Percentiles rank a stretch among this genome's conserved stretches.
Evolutionary conservation across 2,113 vertebrate species (phyloP).

Genomic region (Athene cunicularia): DNA sequence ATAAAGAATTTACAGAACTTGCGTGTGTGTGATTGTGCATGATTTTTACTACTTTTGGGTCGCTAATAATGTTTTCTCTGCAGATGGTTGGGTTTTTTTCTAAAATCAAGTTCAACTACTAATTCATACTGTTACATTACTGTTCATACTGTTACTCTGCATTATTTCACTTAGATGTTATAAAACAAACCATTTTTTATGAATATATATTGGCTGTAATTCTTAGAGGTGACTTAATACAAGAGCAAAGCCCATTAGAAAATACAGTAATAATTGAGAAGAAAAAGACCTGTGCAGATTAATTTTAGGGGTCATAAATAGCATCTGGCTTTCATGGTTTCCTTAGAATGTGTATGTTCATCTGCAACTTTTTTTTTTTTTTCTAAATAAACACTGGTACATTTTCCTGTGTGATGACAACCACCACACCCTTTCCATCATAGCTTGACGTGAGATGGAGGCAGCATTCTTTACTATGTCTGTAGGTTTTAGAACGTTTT

Average conservation of each 20-base stretch:
- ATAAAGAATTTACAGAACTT: slow-evolving; percentile 65
- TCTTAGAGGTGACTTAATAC: not conserved
- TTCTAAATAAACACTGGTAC: not conserved
- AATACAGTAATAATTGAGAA: not conserved
- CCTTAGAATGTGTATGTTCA: not conserved
- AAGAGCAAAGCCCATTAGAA: not conserved
- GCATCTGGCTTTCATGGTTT: not conserved
- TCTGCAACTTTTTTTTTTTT: not conserved
- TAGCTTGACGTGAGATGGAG: not conserved
- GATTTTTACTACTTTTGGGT: not conserved
- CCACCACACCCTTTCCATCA: not conserved
- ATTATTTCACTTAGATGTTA: not conserved
- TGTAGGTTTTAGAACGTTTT: not conserved
- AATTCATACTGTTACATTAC: not conserved
- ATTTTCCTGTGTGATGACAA: not conserved
- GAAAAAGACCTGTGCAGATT: not conserved
- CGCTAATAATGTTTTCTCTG: not conserved
- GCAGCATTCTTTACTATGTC: rapidly evolving
- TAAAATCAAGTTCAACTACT: not conserved
- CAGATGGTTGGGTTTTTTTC: not conserved
- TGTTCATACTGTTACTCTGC: not conserved
- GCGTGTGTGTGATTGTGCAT: not conserved
- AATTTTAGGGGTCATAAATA: not conserved
- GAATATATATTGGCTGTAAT: not conserved
- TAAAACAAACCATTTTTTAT: not conserved